Conservation (phyloP, 2,797 vertebrate genomes). For the Enteromius paludinosus region DNA sequence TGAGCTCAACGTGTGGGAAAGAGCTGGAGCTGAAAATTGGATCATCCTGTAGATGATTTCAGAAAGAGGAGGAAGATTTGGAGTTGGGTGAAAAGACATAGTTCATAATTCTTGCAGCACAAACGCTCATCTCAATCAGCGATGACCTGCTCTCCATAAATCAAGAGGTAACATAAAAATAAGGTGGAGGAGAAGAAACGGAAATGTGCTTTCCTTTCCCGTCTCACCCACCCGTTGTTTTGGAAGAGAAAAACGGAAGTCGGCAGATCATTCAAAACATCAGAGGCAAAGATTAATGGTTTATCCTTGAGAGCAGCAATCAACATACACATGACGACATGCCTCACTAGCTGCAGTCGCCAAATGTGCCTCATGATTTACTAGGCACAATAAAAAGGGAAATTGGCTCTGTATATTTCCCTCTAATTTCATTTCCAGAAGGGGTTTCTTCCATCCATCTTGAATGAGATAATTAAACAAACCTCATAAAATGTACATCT, state of each 20-base stretch:
- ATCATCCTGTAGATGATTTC: conserved; percentile 17
- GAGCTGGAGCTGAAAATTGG: conserved; percentile 18
- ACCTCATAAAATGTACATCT: background rate
- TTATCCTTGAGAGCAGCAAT: conserved; percentile 52
- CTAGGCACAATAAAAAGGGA: conserved; percentile 40
- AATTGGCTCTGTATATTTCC: conserved; percentile 39
- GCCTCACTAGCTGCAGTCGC: conserved; percentile 30
- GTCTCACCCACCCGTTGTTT: background rate
- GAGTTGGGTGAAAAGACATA: conserved; percentile 8
- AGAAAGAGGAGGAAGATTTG: conserved; percentile 7
- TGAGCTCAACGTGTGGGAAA: conserved; percentile 26
- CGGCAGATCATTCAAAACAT: conserved; percentile 40
- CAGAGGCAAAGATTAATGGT: conserved; percentile 42
- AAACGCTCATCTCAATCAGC: conserved; percentile 20
- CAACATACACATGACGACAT: conserved; percentile 41
- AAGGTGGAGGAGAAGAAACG: conserved; percentile 7
- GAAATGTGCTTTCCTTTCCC: background rate
- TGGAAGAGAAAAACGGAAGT: conserved; percentile 19
- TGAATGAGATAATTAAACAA: background rate
- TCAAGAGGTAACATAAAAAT: conserved; percentile 17
- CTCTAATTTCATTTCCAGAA: conserved; percentile 35
- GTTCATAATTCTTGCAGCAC: conserved; percentile 30
- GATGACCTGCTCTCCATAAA: conserved; percentile 24
- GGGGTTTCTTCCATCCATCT: background rate
- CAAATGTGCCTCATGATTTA: conserved; percentile 45